phyloP scores from a whole-genome alignment of 2,888 invertebrate genomes.

The Chorisops tibialis region DNA sequence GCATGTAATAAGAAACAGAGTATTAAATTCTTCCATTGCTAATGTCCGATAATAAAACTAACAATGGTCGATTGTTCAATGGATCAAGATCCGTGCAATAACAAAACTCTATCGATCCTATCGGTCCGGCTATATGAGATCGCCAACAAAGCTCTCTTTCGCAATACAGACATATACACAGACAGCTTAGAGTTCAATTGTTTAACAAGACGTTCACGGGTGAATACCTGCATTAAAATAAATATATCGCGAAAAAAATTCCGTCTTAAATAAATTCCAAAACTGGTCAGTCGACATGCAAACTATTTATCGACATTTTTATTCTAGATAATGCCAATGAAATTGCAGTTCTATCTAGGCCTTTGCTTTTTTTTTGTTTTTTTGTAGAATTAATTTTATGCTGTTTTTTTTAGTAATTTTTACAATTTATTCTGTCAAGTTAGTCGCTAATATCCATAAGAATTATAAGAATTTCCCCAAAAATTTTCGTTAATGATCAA shows the following conservation, averaged over 20 bases:
- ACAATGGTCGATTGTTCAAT: conserved; percentile 18
- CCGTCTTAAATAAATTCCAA: not conserved
- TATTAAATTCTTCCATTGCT: conserved; percentile 7
- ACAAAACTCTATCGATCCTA: conserved; percentile 8
- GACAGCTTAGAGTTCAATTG: not conserved
- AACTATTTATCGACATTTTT: too few species aligned
- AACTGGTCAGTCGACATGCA: too few species aligned
- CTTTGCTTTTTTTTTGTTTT: too few species aligned
- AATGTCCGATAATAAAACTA: conserved; percentile 20
- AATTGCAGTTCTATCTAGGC: too few species aligned
- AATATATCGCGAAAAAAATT: not conserved
- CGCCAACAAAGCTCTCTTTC: not conserved
- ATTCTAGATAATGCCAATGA: too few species aligned
- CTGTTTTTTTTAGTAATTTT: too few species aligned
- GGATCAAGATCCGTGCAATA: conserved; percentile 5
- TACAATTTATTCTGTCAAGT: too few species aligned
- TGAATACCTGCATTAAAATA: not conserved
- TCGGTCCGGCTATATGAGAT: not conserved
- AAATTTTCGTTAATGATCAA: too few species aligned
- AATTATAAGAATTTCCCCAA: too few species aligned
- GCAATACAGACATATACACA: not conserved
- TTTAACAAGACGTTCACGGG: not conserved
- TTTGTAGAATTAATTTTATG: too few species aligned
- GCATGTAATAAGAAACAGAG: not conserved
- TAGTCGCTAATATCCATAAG: too few species aligned